phyloP scores from a whole-genome alignment of 2,113 vertebrate genomes.

The Rafetus swinhoei region DNA sequence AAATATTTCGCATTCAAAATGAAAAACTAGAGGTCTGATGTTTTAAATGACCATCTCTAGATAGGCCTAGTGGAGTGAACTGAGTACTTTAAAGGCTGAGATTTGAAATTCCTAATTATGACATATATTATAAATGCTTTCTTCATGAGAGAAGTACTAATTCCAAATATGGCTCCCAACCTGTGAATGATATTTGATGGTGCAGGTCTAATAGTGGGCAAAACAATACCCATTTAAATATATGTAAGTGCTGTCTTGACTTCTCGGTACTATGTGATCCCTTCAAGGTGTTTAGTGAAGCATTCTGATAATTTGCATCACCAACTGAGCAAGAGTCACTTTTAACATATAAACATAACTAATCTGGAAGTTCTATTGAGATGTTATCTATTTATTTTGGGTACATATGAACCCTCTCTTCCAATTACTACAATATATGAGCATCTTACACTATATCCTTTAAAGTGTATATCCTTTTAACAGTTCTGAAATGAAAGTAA shows the following conservation, averaged over 20 bases:
- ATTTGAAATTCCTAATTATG: background rate
- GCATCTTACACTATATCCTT: background rate
- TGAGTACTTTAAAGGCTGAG: background rate
- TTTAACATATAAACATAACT: rapidly evolving
- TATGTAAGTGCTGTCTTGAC: background rate
- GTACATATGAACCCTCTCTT: background rate
- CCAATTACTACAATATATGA: background rate
- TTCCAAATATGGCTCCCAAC: background rate
- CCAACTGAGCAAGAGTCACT: rapidly evolving
- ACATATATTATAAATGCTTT: background rate
- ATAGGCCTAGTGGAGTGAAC: background rate
- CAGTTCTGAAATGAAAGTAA: background rate
- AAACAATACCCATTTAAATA: background rate
- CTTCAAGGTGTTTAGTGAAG: background rate
- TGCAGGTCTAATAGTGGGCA: background rate
- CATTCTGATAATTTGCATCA: background rate
- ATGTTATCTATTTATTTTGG: background rate
- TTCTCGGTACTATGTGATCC: background rate
- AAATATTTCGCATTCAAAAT: background rate
- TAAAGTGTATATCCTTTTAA: background rate
- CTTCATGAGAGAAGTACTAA: background rate
- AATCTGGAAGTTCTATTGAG: background rate
- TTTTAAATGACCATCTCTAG: background rate
- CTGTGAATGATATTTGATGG: background rate
- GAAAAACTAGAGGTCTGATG: rapidly evolving